phyloP scores from a whole-genome alignment of 2,797 vertebrate genomes.

The Halcyon chelicuti region DNA sequence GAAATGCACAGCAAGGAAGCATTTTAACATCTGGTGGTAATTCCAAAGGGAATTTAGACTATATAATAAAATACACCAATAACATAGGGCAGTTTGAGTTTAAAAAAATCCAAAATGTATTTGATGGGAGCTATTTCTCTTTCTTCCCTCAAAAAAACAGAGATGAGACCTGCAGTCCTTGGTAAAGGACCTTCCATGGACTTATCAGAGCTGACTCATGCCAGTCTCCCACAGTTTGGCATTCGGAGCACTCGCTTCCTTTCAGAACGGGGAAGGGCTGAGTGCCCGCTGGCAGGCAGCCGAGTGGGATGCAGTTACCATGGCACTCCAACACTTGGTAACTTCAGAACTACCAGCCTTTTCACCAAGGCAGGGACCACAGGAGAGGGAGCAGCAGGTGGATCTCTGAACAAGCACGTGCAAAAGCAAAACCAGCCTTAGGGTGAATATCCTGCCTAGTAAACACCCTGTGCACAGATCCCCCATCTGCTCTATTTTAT shows the following conservation, averaged over 20 bases:
- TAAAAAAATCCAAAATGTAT: not conserved
- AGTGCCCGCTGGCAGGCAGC: not conserved
- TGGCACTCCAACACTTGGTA: not conserved
- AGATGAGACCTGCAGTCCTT: not conserved
- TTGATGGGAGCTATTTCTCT: not conserved
- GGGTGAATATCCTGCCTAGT: not conserved
- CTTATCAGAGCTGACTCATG: not conserved
- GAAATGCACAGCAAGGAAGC: not conserved
- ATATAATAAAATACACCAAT: not conserved
- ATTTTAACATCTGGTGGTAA: not conserved
- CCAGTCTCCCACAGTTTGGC: not conserved
- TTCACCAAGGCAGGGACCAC: not conserved
- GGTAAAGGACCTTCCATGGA: not conserved
- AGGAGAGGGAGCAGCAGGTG: not conserved
- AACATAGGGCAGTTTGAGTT: not conserved
- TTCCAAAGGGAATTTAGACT: not conserved
- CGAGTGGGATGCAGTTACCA: constrained; percentile 25
- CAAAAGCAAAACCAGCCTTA: not conserved
- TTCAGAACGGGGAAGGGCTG: not conserved
- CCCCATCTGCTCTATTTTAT: not conserved
- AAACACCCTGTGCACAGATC: not conserved
- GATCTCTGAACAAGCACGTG: not conserved
- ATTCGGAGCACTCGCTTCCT: not conserved
- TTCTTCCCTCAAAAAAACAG: not conserved
- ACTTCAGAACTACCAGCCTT: not conserved